Conservation (phyloP, 2,888 invertebrate genomes). For the Poecilobothrus nobilitatus region DNA sequence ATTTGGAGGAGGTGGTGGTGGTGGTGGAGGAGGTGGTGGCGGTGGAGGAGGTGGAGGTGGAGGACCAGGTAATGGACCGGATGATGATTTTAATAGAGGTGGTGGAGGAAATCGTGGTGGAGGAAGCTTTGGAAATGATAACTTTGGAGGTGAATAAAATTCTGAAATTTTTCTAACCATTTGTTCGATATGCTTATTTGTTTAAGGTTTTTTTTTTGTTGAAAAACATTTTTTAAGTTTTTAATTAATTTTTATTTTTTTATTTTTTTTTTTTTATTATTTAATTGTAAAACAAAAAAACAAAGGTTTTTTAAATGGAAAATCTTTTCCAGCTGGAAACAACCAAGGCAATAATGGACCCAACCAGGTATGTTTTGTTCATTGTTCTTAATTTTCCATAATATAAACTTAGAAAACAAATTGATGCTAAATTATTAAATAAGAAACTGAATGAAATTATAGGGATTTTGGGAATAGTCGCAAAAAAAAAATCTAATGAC, state of each 20-base stretch:
- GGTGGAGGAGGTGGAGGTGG: constrained; percentile 30
- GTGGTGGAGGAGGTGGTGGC: constrained; percentile 42
- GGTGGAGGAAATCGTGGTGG: not conserved
- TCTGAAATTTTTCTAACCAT: not conserved
- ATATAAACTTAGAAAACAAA: too few species aligned
- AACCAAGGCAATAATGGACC: constrained; percentile 14
- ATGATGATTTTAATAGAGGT: not conserved
- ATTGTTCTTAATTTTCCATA: too few species aligned
- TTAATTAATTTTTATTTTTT: not conserved
- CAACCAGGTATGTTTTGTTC: constrained; percentile 1
- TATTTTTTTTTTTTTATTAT: not conserved
- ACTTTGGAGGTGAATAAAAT: constrained; percentile 14
- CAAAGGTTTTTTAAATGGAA: constrained; percentile 11
- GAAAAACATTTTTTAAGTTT: not conserved
- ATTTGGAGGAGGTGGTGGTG: constrained; percentile 38
- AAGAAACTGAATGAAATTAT: too few species aligned
- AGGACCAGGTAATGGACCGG: constrained; percentile 10
- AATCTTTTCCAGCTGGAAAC: constrained; percentile 15
- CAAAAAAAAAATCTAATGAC: too few species aligned
- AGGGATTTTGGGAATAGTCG: too few species aligned
- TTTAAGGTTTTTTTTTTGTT: too few species aligned
- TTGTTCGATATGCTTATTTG: too few species aligned
- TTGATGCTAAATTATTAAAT: too few species aligned
- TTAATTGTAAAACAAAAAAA: not conserved
- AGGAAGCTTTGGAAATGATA: constrained; percentile 13